Evolutionary conservation across 2,797 vertebrate genomes (phyloP), one percentile per base, ranked within the genome.

Genomic region (Neoniphon sammara): DNA sequence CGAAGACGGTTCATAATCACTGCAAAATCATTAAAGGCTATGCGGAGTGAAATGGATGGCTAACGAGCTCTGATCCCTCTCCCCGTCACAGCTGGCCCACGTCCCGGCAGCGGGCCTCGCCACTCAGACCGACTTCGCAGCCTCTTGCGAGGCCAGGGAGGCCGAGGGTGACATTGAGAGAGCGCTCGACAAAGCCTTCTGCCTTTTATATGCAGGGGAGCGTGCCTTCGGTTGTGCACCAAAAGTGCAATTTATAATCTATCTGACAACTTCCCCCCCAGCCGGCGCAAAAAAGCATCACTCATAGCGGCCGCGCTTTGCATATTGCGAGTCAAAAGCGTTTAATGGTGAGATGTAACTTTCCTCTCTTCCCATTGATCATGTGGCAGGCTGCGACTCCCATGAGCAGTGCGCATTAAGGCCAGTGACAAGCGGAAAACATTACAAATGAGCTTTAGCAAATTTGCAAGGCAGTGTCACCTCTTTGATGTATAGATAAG

Each of bases 311-410:
- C 83, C 83, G 76, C 63, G 67, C 75, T 88, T 82, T 93, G 66
- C 86, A 91, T 92, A 89, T 88, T 90, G 90, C 85, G 81, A 93
- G 72, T 77, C 74, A 71, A 81, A 91, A 90, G 80, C 91, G 76
- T 85, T 93, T 93, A 94, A 93, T 88, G 85, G 93, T 86, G 94
- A 95, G 92, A 93, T 89, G 86, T 87, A 87, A 87, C 78, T 82
- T 60, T 60, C 85, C 87, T 91, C 80, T 70, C 59, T 62, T 83
- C 80, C 74, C 81, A 95, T 95, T 94, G 93, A 88, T 95, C 92
- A 93, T 92, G 81, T 70, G 81, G 87, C 87, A 78, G 89, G 2
- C 90, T 70, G 84, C 85, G 75, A 91, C 85, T 92, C 91, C 86
- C 89, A 66, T 83, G 88, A 94, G 86, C 88, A 75, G 78, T 78